Conservation (phyloP, 2,797 vertebrate species). For the Botia kubotai region DNA sequence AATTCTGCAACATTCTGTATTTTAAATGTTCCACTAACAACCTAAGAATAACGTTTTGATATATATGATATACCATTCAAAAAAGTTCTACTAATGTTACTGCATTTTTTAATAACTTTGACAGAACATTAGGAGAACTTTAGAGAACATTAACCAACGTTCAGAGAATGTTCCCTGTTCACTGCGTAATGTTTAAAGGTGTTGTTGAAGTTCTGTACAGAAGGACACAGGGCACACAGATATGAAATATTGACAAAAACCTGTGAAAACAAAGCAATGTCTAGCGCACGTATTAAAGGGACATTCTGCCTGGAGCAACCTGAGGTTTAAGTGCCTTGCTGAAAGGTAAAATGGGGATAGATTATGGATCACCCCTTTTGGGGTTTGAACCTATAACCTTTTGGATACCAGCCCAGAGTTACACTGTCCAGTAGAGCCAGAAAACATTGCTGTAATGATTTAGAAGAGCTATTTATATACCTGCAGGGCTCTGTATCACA, state of each 20-base stretch:
- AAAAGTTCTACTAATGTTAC: too few relatives aligned
- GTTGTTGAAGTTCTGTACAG: background rate
- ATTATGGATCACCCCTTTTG: conserved; percentile 18
- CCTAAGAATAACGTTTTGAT: too few relatives aligned
- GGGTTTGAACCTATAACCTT: conserved; percentile 14
- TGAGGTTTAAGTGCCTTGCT: conserved; percentile 21
- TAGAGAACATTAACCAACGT: too few relatives aligned
- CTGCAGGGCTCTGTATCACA: background rate
- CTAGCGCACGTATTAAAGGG: background rate
- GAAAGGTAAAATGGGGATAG: background rate
- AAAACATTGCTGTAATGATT: background rate
- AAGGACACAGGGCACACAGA: background rate
- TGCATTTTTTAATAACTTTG: too few relatives aligned
- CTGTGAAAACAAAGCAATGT: conserved; percentile 12
- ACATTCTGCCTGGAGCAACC: conserved; percentile 10
- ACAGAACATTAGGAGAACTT: too few relatives aligned
- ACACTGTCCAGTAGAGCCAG: background rate
- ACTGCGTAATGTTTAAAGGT: background rate
- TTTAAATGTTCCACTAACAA: too few relatives aligned
- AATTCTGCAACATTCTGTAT: too few relatives aligned
- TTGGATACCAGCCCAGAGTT: background rate
- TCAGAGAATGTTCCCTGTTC: too few relatives aligned
- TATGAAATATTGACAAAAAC: conserved; percentile 18
- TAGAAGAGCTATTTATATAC: background rate
- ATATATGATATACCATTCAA: too few relatives aligned